These are phyloP conservation scores for Austrolebias charrua DNA, from an alignment of 2,797 vertebrate genomes.

Conservation along the genomic window DNA sequence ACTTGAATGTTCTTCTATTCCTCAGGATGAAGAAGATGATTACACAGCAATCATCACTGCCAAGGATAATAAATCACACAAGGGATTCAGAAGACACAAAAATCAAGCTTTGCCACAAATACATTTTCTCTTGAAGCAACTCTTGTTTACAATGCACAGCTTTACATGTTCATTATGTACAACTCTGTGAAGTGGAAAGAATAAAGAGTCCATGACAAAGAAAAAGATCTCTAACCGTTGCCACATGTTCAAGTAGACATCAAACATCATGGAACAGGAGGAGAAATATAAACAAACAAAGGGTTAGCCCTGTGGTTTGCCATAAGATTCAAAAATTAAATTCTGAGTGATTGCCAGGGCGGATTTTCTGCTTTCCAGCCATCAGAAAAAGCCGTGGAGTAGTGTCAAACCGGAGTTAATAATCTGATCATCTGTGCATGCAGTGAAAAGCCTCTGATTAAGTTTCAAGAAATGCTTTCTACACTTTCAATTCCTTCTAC, in stretches of 20 bases:
- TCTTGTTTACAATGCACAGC: constrained; percentile 34
- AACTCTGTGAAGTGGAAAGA: constrained; percentile 48
- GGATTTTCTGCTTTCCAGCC: constrained; percentile 35
- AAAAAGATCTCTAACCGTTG: constrained; percentile 70
- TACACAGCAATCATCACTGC: background rate
- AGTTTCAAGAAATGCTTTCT: constrained; percentile 1
- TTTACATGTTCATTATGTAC: constrained; percentile 54
- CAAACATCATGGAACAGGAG: constrained; percentile 58
- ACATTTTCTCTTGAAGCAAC: constrained; percentile 40
- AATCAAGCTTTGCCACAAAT: constrained; percentile 9
- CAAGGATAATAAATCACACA: background rate
- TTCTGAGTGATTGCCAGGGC: constrained; percentile 41
- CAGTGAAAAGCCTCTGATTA: constrained; percentile 8
- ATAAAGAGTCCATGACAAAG: constrained; percentile 64
- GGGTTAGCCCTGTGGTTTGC: constrained; percentile 55
- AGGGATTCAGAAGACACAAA: constrained; percentile 4
- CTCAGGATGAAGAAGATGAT: background rate
- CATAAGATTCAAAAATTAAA: constrained; percentile 61
- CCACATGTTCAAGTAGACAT: constrained; percentile 75
- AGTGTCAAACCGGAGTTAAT: constrained; percentile 23
- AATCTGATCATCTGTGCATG: constrained; percentile 18
- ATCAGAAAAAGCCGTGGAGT: constrained; percentile 6
- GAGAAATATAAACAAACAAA: constrained; percentile 60
- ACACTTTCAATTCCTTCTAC: too few relatives aligned
- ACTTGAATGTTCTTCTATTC: background rate